Base-by-base conservation (phyloP, 2,113 vertebrate species). In the Rhabdomys dilectus region DNA sequence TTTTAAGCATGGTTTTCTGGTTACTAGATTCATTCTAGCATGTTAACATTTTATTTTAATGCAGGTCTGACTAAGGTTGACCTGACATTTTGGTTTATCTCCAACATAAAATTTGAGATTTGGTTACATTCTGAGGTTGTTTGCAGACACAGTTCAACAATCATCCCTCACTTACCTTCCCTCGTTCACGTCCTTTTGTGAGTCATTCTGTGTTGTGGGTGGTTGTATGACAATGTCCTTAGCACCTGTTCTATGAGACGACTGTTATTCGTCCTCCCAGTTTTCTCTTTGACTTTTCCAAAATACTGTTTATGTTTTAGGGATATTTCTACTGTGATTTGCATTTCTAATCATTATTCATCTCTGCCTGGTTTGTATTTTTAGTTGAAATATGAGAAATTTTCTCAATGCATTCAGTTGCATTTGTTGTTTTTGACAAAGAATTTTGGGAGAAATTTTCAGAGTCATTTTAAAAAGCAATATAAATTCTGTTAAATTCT, bases 401-500 rank as follows among this genome's bases (percentile, higher is more conserved):
- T 94, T 92, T 64, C 39, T 62, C n/a, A 70, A 15, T 34, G 70
- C 7, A 51, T 95, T 89, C 48, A 92, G n/a, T 92, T 95, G 53
- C 48, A 89, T 60, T 95, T 93, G 88, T 16, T 94, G 56, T 96
- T 92, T 96, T 95, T 96, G 56, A 96, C 88, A 92, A 94, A 95
- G 76, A 93, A 96, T 97, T 96, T 94, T 64, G 19, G 87, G 95
- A 89, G 73, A 62, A 81, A 80, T 97, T 97, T 96, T 51, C 77
- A 89, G 92, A 95, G 72, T 97, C 97, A 93, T 97, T 97, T 88
- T 78, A 66, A 96, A 82, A 89, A 95, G 82, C 60, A 82, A 11
- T 94, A 89, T 94, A 93, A 95, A 88, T 76, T 60, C 76, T 96
- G 85, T 95, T 93, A 95, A 91, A 96, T 97, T 97, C 97, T 98